Percentiles rank a stretch among this genome's conserved stretches.
phyloP scores from a whole-genome alignment of 2,113 vertebrate species.

The Pyrgilauda ruficollis region DNA sequence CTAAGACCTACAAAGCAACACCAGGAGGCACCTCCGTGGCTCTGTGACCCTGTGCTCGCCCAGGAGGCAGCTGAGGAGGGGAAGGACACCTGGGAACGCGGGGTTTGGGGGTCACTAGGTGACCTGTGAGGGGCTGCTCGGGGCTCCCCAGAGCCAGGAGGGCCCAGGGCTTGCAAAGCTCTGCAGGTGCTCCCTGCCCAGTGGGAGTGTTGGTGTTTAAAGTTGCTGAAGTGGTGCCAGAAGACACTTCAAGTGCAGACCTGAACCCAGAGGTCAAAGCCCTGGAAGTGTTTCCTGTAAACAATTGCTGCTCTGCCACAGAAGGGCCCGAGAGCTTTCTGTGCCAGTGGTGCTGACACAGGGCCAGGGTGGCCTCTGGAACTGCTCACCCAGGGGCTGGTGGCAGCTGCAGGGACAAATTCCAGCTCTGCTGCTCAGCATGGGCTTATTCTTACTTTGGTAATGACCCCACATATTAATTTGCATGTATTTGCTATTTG shows the following conservation, averaged over 20 bases:
- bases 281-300: not conserved
- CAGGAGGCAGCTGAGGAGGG: not conserved
- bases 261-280: not conserved
- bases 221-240: not conserved
- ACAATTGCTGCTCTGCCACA: not conserved
- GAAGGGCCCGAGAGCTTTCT: no score
- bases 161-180: not conserved
- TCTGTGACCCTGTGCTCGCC: not conserved
- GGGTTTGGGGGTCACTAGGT: not conserved
- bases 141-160: accelerated
- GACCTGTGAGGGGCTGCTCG: accelerated
- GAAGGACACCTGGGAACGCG: not conserved
- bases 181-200: not conserved
- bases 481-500: not conserved
- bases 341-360: accelerated
- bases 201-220: not conserved
- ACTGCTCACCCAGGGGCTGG: no score
- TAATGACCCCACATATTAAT: accelerated
- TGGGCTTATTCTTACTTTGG: not conserved
- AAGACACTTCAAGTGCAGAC: not conserved
- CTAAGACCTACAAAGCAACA: not conserved
- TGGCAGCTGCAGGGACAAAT: not conserved
- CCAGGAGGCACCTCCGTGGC: not conserved
- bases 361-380: accelerated
- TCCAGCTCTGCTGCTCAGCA: not conserved